Conservation (phyloP, 2,888 invertebrate species). For the Patella ulyssiponensis region DNA sequence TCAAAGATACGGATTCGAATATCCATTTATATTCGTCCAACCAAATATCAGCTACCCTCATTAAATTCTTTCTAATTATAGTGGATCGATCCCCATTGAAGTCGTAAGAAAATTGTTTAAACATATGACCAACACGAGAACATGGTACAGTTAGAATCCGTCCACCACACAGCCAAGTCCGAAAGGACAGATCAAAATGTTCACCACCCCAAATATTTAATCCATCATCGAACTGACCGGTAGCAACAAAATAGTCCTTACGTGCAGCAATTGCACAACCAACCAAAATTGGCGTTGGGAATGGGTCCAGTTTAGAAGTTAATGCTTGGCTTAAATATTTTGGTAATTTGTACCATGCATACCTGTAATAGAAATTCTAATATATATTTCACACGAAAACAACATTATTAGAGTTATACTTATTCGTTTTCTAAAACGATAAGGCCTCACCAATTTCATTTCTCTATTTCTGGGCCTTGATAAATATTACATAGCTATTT, state of each 20-base stretch:
- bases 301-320: slow-evolving; percentile 24
- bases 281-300: slow-evolving; percentile 69
- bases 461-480: no score
- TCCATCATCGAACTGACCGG: slow-evolving; percentile 97
- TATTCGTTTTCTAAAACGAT: no score
- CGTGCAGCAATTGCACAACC: slow-evolving; percentile 97
- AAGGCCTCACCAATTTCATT: no score
- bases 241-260: slow-evolving; percentile 88
- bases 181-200: slow-evolving; percentile 96
- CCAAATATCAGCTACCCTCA: slow-evolving; percentile 34
- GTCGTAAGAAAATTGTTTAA: slow-evolving; percentile 34
- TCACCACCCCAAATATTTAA: slow-evolving; percentile 99
- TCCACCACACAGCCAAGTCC: slow-evolving; percentile 72
- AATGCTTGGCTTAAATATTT: slow-evolving; percentile 17
- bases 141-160: slow-evolving; percentile 42
- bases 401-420: no score
- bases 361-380: slow-evolving; percentile 20
- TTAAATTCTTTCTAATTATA: slow-evolving; percentile 25
- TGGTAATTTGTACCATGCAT: slow-evolving; percentile 28
- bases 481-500: no score
- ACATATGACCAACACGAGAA: slow-evolving; percentile 46
- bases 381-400: neutral
- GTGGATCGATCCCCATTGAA: slow-evolving; percentile 11
- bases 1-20: slow-evolving; percentile 15
- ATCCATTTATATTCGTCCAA: slow-evolving; percentile 32